phyloP scores from a whole-genome alignment of 2,113 vertebrate species.

The Otocyon megalotis region DNA sequence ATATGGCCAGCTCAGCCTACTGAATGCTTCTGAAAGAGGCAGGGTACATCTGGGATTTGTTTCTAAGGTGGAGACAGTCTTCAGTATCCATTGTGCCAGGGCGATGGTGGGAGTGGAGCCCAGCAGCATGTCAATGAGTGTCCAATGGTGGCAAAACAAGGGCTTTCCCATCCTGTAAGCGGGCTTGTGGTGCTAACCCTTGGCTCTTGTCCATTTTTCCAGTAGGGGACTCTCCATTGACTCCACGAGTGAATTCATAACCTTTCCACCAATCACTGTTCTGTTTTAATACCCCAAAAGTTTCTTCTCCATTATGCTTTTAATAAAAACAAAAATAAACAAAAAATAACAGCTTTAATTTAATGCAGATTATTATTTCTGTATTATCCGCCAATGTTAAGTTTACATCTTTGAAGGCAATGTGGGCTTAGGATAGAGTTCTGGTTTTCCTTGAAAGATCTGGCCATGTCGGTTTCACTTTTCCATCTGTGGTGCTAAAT shows the following conservation, averaged over 20 bases:
- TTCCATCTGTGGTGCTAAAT: fast-evolving
- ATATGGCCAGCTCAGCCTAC: background rate
- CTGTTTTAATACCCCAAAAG: background rate
- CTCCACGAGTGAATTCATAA: fast-evolving
- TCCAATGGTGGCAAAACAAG: fast-evolving
- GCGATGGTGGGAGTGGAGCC: background rate
- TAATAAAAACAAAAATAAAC: background rate
- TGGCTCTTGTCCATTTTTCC: background rate
- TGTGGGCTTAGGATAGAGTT: background rate
- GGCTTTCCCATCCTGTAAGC: fast-evolving
- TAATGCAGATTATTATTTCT: background rate
- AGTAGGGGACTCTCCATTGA: fast-evolving
- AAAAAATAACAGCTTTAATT: background rate
- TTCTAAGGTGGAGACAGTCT: background rate
- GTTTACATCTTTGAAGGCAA: background rate
- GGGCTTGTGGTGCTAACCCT: fast-evolving
- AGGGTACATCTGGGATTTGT: fast-evolving
- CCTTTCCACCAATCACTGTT: background rate
- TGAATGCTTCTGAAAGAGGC: background rate
- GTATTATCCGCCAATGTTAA: background rate
- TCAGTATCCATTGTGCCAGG: fast-evolving
- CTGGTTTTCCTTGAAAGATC: background rate
- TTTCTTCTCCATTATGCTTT: background rate
- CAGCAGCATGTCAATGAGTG: fast-evolving
- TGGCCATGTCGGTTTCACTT: background rate